phyloP scores from a whole-genome alignment of 2,888 invertebrate species.

The Uloborus plumipes region DNA sequence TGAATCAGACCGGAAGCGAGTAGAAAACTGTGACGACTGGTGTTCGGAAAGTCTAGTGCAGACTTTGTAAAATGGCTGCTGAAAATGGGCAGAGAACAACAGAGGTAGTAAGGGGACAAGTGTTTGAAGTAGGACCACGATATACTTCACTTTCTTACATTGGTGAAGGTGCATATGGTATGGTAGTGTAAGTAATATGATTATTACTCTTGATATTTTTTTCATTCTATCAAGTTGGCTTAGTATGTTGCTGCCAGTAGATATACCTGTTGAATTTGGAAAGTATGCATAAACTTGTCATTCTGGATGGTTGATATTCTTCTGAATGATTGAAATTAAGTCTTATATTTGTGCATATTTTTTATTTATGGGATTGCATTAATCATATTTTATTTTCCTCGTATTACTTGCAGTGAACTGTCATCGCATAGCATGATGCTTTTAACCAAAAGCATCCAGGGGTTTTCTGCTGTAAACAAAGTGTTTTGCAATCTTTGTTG shows the following conservation, averaged over 20 bases:
- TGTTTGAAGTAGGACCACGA: slow-evolving; percentile 95
- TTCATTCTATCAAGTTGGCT: slow-evolving; percentile 41
- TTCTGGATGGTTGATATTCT: no score
- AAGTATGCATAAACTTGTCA: slow-evolving; percentile 24
- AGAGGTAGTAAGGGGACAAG: slow-evolving; percentile 91
- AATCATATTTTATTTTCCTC: neutral
- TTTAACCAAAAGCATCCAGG: no score
- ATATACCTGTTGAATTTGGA: slow-evolving; percentile 55
- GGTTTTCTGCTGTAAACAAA: no score
- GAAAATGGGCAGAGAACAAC: slow-evolving; percentile 75
- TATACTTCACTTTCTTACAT: slow-evolving; percentile 96
- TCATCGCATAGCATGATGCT: no score
- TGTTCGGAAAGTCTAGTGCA: slow-evolving; percentile 24
- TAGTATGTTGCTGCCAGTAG: slow-evolving; percentile 3
- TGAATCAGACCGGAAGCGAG: slow-evolving; percentile 59
- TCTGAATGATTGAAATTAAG: neutral
- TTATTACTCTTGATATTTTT: neutral
- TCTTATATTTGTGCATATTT: slow-evolving; percentile 1
- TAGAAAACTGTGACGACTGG: slow-evolving; percentile 44
- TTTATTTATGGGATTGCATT: neutral
- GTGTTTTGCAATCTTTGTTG: no score
- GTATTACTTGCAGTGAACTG: neutral
- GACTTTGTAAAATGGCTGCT: slow-evolving; percentile 66
- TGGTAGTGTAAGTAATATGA: slow-evolving; percentile 96
- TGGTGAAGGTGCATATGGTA: slow-evolving; percentile 99